Evolutionary conservation across 2,797 vertebrate species (phyloP).

Genomic region (Sebastes taczanowskii): DNA sequence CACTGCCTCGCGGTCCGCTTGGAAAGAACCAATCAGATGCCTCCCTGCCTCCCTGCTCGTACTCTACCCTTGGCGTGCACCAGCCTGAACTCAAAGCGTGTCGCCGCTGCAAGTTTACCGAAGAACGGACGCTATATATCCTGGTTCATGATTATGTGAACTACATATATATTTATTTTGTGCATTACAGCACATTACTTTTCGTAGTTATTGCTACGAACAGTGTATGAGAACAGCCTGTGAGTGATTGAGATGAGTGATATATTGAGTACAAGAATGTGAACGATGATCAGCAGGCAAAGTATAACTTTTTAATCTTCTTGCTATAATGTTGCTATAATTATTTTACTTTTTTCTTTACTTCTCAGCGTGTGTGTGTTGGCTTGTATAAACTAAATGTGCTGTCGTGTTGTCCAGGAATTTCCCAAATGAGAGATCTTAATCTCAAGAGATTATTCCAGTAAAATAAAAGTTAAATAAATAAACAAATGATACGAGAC

Average conservation of each 20-base stretch:
- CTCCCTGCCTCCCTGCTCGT: too few species aligned
- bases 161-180: too few species aligned
- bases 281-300: not conserved
- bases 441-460: not conserved
- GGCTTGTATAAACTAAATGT: not conserved
- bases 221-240: too few species aligned
- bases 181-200: too few species aligned
- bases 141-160: too few species aligned
- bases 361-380: not conserved
- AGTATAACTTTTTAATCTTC: not conserved
- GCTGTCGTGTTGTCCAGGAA: not conserved
- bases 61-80: too few species aligned
- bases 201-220: too few species aligned
- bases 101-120: too few species aligned
- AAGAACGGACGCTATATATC: too few species aligned
- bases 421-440: not conserved
- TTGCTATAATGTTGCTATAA: not conserved
- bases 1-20: too few species aligned
- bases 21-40: too few species aligned
- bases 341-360: not conserved
- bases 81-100: too few species aligned
- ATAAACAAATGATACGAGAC: not conserved
- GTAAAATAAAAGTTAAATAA: not conserved
- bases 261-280: not conserved
- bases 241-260: not conserved